Evolutionary conservation across 2,797 vertebrate genomes (phyloP), one percentile per base, ranked within the genome.

Genomic region (Eleutherodactylus coqui): DNA sequence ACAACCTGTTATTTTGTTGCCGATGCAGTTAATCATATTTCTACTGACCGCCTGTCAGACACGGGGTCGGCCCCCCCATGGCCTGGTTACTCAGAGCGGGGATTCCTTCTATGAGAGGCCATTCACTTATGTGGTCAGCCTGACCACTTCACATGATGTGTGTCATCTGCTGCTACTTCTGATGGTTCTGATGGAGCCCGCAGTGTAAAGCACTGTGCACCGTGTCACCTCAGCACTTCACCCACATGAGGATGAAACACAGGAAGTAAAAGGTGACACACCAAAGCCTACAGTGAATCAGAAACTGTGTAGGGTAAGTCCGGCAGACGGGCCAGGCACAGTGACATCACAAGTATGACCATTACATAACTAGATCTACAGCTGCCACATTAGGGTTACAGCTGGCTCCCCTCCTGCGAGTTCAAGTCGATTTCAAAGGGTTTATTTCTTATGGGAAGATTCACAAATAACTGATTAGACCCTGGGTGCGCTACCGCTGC

Each of bases 1-100:
- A 49, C 79, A 86, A 60, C 85, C 85, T 86, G 79, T 83, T 86
- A 86, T 82, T 86, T 55, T 77, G 77, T 73, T 5, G 36, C 53
- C 47, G 64, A n/a, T 24, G 32, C 78, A 62, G 53, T 64, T 82
- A 86, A 86, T 86, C 79, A 62, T 86, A 53, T 75, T 82, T 53
- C 62, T 81, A 80, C n/a, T 78, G 70, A 62, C 72, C 82, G 4
- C 43, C 51, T 58, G 82, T 76, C 73, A 84, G 72, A 84, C 82
- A 36, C 1, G 34, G 67, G 51, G 82, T 75, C 38, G 45, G 4
- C 19, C 64, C 47, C 55, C 55, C 79, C 79, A 72, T 72, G 45
- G 17, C 34, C 64, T 19, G 79, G 79, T 82, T 82, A 82, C 45
- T 82, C 47, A 70, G 79, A 19, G 47, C 7, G 1, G 75, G 64